phyloP scores from a whole-genome alignment of 2,888 invertebrate species.

The Sinhomidia bicolor region DNA sequence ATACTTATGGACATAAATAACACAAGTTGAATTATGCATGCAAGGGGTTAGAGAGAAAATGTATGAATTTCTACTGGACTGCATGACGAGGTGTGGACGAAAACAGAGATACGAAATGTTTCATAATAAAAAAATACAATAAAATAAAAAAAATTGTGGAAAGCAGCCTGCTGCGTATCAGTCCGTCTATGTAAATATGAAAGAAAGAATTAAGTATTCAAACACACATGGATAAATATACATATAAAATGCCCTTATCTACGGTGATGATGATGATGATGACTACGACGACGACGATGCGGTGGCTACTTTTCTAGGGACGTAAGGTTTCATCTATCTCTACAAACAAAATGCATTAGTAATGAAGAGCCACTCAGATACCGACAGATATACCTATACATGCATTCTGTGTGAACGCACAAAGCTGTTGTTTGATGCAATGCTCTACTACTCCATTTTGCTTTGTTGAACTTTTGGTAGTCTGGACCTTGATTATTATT shows the following conservation, averaged over 20 bases:
- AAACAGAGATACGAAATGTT: slow-evolving; percentile 7
- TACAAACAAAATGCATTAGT: slow-evolving; percentile 46
- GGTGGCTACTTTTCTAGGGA: slow-evolving; percentile 34
- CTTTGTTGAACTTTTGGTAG: slow-evolving; percentile 2
- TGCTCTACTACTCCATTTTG: not conserved
- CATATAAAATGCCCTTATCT: not conserved
- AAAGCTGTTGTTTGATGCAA: slow-evolving; percentile 6
- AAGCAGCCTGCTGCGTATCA: slow-evolving; percentile 24
- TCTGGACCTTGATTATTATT: slow-evolving; percentile 43
- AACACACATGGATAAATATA: not conserved
- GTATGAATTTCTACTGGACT: slow-evolving; percentile 61
- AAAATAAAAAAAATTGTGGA: not conserved
- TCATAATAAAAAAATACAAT: not conserved
- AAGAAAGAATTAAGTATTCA: slow-evolving; percentile 12
- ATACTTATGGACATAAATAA: slow-evolving; percentile 5
- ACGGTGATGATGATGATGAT: not conserved
- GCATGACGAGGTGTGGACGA: not conserved
- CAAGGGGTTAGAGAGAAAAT: slow-evolving; percentile 1
- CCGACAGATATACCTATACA: slow-evolving; percentile 12
- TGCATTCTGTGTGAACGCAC: slow-evolving; percentile 27
- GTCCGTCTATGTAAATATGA: slow-evolving; percentile 24
- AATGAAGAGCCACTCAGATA: slow-evolving; percentile 40
- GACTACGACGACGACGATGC: not conserved
- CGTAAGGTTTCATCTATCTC: slow-evolving; percentile 59
- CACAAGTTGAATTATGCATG: slow-evolving; percentile 41